These are phyloP conservation scores for Gryllus bimaculatus DNA, from an alignment of 1,140 invertebrate species.

Conservation along the genomic window DNA sequence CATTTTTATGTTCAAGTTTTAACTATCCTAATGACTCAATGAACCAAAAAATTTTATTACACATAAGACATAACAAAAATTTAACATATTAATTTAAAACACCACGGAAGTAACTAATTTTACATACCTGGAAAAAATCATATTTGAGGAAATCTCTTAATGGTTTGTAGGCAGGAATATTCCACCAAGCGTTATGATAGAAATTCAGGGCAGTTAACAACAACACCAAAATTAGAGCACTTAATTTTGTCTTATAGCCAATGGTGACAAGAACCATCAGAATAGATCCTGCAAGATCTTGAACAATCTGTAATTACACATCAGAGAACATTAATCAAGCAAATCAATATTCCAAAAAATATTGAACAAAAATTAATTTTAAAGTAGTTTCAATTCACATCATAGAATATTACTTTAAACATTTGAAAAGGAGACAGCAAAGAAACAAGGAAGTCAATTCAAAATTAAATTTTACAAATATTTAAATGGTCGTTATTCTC, in stretches of 20 bases:
- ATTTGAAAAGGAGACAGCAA: too few relatives aligned
- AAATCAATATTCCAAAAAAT: background rate
- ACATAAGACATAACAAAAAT: too few relatives aligned
- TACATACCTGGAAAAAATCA: slow-evolving; percentile 92
- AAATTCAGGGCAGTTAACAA: slow-evolving; percentile 86
- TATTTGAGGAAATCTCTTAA: slow-evolving; percentile 99
- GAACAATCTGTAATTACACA: slow-evolving; percentile 53
- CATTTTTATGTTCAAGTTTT: too few relatives aligned
- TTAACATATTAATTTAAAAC: too few relatives aligned
- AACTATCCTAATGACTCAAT: too few relatives aligned
- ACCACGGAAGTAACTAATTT: too few relatives aligned
- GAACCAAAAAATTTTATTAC: too few relatives aligned
- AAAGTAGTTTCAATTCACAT: background rate
- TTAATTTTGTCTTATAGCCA: slow-evolving; percentile 98
- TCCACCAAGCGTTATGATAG: slow-evolving; percentile 98
- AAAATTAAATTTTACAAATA: too few relatives aligned
- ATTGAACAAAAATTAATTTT: background rate
- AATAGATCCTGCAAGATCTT: slow-evolving; percentile 86
- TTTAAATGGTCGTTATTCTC: too few relatives aligned
- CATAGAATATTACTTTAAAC: background rate
- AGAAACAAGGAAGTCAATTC: too few relatives aligned
- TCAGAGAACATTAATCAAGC: too few relatives aligned
- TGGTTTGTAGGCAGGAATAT: slow-evolving; percentile 85
- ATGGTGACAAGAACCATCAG: slow-evolving; percentile 94
- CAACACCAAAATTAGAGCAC: slow-evolving; percentile 84